These are phyloP conservation scores for Colossoma macropomum DNA, from an alignment of 2,113 vertebrate genomes.

Conservation along the genomic window DNA sequence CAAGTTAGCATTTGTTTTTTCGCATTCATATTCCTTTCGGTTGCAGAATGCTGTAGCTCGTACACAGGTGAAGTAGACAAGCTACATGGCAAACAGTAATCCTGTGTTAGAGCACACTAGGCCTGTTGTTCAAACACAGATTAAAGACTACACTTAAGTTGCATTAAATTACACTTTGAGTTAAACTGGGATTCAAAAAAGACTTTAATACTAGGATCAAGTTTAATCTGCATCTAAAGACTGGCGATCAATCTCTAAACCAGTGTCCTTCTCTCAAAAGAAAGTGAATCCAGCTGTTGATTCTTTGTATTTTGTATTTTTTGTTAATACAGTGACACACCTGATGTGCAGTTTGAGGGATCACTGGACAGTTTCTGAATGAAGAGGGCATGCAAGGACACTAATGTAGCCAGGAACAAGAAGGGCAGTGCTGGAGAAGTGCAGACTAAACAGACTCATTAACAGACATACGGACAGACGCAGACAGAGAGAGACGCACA, in stretches of 20 bases:
- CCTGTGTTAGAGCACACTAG: background rate
- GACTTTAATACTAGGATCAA: background rate
- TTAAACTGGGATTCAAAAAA: background rate
- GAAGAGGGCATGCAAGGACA: conserved; percentile 68
- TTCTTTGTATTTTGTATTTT: background rate
- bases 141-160: conserved; percentile 6
- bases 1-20: background rate
- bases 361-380: background rate
- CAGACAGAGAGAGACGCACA: conserved; percentile 66
- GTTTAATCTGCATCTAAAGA: background rate
- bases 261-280: background rate
- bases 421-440: conserved; percentile 38
- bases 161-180: background rate
- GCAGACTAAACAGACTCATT: conserved; percentile 23
- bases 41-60: background rate
- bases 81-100: conserved; percentile 19
- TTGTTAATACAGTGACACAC: background rate
- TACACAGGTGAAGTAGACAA: background rate
- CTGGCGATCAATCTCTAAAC: background rate
- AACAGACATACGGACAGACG: background rate
- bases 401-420: conserved; percentile 2
- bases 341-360: background rate
- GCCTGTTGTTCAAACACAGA: background rate
- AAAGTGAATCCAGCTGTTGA: background rate
- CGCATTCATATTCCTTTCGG: background rate